These are phyloP conservation scores for Solenopsis fugax DNA, from an alignment of 1,140 invertebrate genomes.

Conservation along the genomic window DNA sequence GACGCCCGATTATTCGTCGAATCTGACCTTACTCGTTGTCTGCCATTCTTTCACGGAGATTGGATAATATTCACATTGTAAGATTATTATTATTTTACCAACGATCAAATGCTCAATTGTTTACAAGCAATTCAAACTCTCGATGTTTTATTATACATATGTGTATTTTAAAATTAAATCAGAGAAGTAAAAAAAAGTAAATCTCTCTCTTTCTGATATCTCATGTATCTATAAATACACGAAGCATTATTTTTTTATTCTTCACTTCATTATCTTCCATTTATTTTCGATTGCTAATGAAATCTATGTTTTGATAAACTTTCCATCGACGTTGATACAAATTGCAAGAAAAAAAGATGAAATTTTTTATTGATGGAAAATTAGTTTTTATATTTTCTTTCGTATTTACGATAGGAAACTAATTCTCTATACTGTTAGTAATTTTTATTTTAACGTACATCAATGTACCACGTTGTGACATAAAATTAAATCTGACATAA, in stretches of 20 bases:
- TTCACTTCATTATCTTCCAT: neutral
- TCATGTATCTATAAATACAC: neutral
- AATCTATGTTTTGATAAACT: neutral
- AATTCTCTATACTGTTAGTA: neutral
- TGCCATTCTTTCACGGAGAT: constrained; percentile 5
- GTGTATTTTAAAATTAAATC: constrained; percentile 9
- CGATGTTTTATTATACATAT: neutral
- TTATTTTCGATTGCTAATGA: neutral
- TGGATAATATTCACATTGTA: neutral
- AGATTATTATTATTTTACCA: neutral
- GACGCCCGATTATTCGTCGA: neutral
- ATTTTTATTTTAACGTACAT: too few species aligned
- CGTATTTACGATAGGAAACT: neutral
- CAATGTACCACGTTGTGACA: neutral
- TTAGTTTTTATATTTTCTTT: neutral
- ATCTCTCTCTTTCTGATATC: too few species aligned
- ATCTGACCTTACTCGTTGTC: neutral
- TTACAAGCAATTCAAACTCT: neutral
- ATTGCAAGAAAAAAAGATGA: neutral
- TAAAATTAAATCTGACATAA: neutral
- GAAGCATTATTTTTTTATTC: neutral
- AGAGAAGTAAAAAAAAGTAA: neutral
- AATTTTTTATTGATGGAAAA: neutral
- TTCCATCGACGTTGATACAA: neutral
- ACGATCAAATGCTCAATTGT: neutral